Evolutionary conservation across 2,797 vertebrate species (phyloP).

Genomic region (Trematocara caparti): DNA sequence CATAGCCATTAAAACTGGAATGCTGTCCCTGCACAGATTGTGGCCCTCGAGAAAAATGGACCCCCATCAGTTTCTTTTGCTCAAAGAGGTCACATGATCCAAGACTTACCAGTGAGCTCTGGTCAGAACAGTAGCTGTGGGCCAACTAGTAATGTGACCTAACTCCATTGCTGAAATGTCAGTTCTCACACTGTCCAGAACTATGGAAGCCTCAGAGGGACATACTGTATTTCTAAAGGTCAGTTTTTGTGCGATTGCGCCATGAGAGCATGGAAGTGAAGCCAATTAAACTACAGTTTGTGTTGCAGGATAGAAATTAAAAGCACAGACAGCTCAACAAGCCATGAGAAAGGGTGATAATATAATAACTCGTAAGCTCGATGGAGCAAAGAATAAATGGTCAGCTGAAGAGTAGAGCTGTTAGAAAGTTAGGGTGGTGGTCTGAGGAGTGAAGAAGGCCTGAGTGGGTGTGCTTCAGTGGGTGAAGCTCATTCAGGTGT

Average conservation of each 20-base stretch:
- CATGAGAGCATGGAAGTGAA: background rate
- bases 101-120: background rate
- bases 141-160: background rate
- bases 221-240: conserved; percentile 28
- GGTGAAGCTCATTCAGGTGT: background rate
- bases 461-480: background rate
- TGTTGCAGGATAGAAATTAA: background rate
- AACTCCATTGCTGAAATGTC: conserved; percentile 20
- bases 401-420: background rate
- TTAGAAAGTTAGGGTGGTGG: background rate
- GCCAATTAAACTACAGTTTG: background rate
- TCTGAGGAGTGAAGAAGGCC: background rate
- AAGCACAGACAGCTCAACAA: background rate
- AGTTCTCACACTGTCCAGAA: conserved; percentile 31
- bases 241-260: conserved; percentile 6
- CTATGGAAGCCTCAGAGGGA: conserved; percentile 20
- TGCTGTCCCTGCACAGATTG: background rate
- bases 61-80: background rate
- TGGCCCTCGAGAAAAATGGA: background rate
- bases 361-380: background rate
- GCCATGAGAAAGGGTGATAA: background rate
- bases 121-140: background rate
- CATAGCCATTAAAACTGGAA: background rate
- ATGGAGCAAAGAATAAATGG: background rate
- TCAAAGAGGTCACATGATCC: background rate